A percentile compares a stretch with the other conserved stretches of the same genome.
Conservation (phyloP, 2,888 invertebrate species). For the Diarsia rubi region DNA sequence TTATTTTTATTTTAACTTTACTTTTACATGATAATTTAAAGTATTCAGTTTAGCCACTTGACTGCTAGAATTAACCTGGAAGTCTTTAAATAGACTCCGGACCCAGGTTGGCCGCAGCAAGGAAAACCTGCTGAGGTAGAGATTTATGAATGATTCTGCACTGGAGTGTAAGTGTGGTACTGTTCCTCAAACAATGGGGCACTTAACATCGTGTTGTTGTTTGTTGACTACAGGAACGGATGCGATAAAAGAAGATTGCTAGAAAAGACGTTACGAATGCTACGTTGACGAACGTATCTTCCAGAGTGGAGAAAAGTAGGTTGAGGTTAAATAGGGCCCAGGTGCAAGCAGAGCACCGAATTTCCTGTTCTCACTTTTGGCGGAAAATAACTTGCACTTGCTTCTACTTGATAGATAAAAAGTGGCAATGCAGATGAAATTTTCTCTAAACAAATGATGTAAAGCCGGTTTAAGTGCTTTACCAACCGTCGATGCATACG, state of each 20-base stretch:
- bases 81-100: too few relatives aligned
- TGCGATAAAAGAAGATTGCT: too few relatives aligned
- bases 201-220: too few relatives aligned
- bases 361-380: conserved; percentile 3
- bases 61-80: background rate
- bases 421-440: background rate
- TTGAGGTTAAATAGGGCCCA: conserved; percentile 4
- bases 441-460: background rate
- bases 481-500: conserved; percentile 10
- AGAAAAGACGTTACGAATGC: too few relatives aligned
- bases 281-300: background rate
- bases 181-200: too few relatives aligned
- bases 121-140: too few relatives aligned
- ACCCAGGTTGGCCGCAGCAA: too few relatives aligned
- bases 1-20: too few relatives aligned
- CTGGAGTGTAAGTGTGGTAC: too few relatives aligned
- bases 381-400: conserved; percentile 29
- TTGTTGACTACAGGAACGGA: too few relatives aligned
- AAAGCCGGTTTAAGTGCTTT: conserved; percentile 9
- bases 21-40: background rate
- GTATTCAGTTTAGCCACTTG: background rate
- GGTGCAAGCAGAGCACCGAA: conserved; percentile 17
- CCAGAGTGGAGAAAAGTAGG: background rate
- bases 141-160: too few relatives aligned
- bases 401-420: background rate